These are phyloP conservation scores for Varecia variegata DNA, from an alignment of 2,797 vertebrate species.

Conservation along the genomic window DNA sequence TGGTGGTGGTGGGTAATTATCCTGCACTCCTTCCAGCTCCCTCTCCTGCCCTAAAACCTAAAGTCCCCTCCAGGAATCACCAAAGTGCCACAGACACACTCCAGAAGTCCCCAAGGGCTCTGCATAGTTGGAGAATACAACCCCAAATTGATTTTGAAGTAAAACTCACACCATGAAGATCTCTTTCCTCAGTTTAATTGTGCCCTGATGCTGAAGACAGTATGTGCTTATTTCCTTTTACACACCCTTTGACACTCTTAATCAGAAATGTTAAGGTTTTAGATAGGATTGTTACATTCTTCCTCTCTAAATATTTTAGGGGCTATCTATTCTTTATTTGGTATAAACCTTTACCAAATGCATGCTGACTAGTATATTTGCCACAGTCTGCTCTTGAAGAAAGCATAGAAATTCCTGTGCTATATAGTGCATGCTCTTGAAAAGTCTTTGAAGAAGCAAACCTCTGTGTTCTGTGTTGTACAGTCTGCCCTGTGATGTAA, in stretches of 20 bases:
- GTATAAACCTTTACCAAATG: neutral
- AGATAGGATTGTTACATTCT: neutral
- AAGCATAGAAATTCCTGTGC: neutral
- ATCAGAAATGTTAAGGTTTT: slow-evolving; percentile 12
- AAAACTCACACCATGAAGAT: neutral
- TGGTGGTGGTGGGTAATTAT: neutral
- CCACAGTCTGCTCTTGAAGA: neutral
- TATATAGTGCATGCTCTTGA: neutral
- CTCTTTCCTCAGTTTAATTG: neutral
- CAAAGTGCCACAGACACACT: neutral
- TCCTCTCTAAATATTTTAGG: slow-evolving; percentile 11
- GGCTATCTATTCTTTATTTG: neutral
- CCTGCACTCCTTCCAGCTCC: neutral
- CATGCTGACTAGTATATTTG: neutral
- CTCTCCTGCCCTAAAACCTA: neutral
- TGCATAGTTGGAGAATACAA: neutral
- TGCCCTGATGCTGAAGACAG: neutral
- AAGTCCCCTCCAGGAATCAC: neutral
- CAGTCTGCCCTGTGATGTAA: neutral
- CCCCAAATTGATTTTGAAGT: neutral
- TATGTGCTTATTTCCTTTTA: neutral
- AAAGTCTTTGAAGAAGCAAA: neutral
- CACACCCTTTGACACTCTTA: neutral
- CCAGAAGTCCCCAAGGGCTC: neutral
- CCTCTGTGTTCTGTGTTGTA: neutral